phyloP scores from a whole-genome alignment of 1,140 invertebrate species.

The Conus betulinus region DNA sequence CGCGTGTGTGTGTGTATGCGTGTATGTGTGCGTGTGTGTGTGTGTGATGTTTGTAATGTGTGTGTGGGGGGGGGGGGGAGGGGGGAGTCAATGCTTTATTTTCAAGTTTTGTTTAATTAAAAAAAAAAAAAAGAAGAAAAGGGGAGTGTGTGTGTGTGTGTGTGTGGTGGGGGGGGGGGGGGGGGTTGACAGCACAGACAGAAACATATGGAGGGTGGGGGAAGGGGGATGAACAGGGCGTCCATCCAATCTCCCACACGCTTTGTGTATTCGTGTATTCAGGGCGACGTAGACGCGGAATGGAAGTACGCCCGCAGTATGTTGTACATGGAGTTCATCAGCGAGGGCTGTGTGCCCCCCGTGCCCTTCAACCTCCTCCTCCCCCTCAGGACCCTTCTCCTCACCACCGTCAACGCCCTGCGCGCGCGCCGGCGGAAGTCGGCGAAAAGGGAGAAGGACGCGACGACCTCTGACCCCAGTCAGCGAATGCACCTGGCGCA shows the following conservation, averaged over 20 bases:
- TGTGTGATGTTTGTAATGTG: too few species aligned
- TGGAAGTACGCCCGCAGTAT: conserved; percentile 94
- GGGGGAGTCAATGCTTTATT: too few species aligned
- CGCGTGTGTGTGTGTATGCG: too few species aligned
- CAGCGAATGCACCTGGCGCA: neutral
- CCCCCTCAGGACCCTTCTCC: conserved; percentile 79
- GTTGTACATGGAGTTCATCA: conserved; percentile 94
- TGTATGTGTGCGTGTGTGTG: too few species aligned
- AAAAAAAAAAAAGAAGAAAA: too few species aligned
- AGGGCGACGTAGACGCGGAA: conserved; percentile 91
- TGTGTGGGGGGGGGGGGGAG: too few species aligned
- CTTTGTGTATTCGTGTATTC: conserved; percentile 49
- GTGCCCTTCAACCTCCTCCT: conserved; percentile 94
- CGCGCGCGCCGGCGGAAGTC: neutral
- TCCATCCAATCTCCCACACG: too few species aligned
- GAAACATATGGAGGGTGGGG: neutral
- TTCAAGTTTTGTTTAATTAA: too few species aligned
- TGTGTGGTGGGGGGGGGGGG: too few species aligned
- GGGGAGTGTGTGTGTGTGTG: too few species aligned
- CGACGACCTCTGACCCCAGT: neutral
- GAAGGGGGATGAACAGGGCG: neutral
- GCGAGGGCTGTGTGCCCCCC: conserved; percentile 89
- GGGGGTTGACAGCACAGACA: too few species aligned
- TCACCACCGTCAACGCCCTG: neutral
- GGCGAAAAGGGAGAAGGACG: neutral